Percentiles rank a stretch among this genome's conserved stretches.
Conservation (phyloP, 2,113 vertebrate genomes). For the Bos taurus region ARS-UCD2.0 NC_037332.1:6131001-6131500, state of each 20-base stretch:
- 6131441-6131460: neutral
- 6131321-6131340: neutral
- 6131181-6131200: neutral
- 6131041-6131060: neutral
- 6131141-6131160: neutral
- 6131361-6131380: neutral
- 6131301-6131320: neutral
- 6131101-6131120: neutral
- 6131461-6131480: neutral
- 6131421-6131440: neutral
- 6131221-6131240: neutral
- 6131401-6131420: neutral
- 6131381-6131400: neutral
- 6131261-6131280: neutral
- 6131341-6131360: neutral
- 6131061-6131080: neutral
- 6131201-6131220: neutral
- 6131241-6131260: neutral
- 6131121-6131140: neutral
- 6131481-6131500: neutral
- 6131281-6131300: neutral
- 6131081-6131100: neutral
- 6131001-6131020: neutral
- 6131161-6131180: neutral
- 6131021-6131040: neutral